Percentiles rank a stretch among this genome's conserved stretches.
phyloP scores from a whole-genome alignment of 2,113 vertebrate genomes.

The Notarius lentiginosus region DNA sequence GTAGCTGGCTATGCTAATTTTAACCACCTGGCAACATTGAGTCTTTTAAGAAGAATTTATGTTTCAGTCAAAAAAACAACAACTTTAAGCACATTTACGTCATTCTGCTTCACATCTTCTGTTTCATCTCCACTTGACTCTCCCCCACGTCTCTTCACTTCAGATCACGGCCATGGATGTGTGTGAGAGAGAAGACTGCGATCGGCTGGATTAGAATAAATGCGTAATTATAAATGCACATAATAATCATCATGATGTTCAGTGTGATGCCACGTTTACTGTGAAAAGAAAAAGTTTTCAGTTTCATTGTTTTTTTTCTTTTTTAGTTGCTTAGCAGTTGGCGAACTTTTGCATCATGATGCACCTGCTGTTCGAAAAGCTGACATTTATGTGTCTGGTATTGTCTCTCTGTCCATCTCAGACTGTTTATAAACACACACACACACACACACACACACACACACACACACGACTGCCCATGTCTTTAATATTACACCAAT shows the following conservation, averaged over 20 bases:
- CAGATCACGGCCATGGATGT: not conserved
- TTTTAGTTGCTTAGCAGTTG: not conserved
- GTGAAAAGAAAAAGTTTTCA: not conserved
- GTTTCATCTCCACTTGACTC: not conserved
- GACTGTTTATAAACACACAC: not conserved
- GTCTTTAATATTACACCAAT: not conserved
- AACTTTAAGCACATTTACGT: not conserved
- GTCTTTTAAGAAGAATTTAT: not conserved
- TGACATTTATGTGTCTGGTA: not conserved
- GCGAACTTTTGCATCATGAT: not conserved
- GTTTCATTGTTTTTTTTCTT: not conserved
- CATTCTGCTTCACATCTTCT: not conserved
- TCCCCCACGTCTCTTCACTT: not conserved
- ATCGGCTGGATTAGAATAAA: not conserved
- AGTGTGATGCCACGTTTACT: not conserved
- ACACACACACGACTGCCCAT: not conserved
- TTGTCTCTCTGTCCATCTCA: not conserved
- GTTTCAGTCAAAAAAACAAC: not conserved
- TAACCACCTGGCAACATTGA: not conserved
- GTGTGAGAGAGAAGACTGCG: not conserved
- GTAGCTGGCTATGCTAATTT: not conserved
- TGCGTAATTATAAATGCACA: too few relatives aligned
- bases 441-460: constrained; percentile 5
- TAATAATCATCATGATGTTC: not conserved
- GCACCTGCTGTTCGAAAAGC: not conserved